Conservation (phyloP, 2,797 vertebrate species). For the Rallus crepitans region DNA sequence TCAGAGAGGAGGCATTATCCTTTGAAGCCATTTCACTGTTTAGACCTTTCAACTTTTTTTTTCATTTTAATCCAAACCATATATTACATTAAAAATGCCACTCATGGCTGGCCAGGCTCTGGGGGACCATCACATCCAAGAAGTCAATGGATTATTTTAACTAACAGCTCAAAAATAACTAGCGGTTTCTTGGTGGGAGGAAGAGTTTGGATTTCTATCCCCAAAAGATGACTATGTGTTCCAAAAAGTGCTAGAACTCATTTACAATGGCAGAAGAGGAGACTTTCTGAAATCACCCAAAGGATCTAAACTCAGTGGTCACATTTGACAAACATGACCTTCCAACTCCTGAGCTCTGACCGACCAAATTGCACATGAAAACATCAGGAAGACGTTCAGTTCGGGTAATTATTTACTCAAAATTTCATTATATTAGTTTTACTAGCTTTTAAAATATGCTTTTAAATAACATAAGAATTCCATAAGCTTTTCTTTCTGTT, state of each 20-base stretch:
- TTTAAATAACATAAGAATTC: background rate
- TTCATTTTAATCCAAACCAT: background rate
- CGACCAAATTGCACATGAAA: background rate
- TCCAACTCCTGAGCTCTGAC: background rate
- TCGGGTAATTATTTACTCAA: background rate
- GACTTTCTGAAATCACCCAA: background rate
- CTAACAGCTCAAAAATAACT: background rate
- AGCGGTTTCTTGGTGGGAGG: background rate
- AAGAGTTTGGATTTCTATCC: background rate
- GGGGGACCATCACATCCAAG: background rate
- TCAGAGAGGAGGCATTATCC: background rate
- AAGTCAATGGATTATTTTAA: background rate
- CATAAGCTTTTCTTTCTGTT: background rate
- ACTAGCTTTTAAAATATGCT: background rate
- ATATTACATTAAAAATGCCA: background rate
- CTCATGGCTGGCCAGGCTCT: background rate
- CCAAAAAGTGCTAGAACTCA: background rate
- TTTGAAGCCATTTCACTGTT: slow-evolving; percentile 52
- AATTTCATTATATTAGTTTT: background rate
- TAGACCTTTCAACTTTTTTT: slow-evolving; percentile 27
- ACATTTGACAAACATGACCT: background rate
- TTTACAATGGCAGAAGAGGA: background rate
- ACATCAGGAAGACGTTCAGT: background rate
- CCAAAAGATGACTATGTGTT: background rate
- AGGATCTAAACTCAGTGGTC: background rate